A percentile compares a stretch with the other conserved stretches of the same genome.
Conservation (phyloP, 2,888 invertebrate species). For the Seira musarum region DNA sequence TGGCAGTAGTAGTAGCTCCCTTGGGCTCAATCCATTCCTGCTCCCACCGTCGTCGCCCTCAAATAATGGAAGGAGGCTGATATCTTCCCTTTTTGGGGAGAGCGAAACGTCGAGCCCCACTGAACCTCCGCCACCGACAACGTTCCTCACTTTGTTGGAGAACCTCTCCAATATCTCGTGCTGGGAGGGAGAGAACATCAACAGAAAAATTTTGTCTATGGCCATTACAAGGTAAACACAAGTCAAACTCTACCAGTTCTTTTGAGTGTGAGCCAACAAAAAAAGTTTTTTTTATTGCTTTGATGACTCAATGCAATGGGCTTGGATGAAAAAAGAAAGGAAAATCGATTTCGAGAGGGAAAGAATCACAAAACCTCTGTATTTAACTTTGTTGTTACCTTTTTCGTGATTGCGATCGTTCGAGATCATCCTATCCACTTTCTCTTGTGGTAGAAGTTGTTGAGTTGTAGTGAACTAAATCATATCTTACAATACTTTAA, state of each 20-base stretch:
- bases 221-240: conserved; percentile 65
- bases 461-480: too few species aligned
- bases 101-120: conserved; percentile 1
- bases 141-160: conserved; percentile 63
- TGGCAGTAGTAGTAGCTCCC: conserved; percentile 44
- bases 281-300: background rate
- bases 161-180: conserved; percentile 67
- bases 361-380: too few species aligned
- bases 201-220: conserved; percentile 65
- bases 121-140: conserved; percentile 39
- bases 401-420: too few species aligned
- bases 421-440: too few species aligned
- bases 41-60: conserved; percentile 40
- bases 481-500: too few species aligned
- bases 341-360: background rate
- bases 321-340: background rate
- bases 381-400: too few species aligned
- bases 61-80: conserved; percentile 33
- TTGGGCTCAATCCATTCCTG: conserved; percentile 56
- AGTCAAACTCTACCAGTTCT: background rate
- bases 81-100: conserved; percentile 28
- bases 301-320: background rate
- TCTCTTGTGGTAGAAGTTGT: too few species aligned
- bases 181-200: conserved; percentile 43
- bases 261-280: background rate